Base-by-base conservation (phyloP, 2,797 vertebrate genomes). In the Falco columbarius region DNA sequence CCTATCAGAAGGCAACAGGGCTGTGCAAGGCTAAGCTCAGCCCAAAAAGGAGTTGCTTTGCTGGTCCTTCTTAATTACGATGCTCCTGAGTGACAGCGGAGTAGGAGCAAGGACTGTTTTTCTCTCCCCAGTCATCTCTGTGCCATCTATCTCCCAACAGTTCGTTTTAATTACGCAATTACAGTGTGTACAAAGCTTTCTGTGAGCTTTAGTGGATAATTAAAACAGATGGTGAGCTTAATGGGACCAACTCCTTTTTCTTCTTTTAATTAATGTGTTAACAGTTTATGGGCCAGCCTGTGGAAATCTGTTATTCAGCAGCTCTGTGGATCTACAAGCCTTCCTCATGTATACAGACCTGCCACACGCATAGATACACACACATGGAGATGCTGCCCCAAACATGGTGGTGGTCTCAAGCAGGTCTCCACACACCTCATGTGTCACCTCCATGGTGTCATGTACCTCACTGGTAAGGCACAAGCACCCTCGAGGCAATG, bases 171-270 rank as follows among this genome's bases (percentile, higher is more conserved):
- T 97, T 96, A 86, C 24, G 90, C 88, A 96, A 86, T 96, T 96
- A 95, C 2, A 87, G 49, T 7, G 86, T 74, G 89, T 86, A 95
- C 93, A 70, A 91, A 96, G 93, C 95, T 89, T 93, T 79, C 87
- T 47, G 87, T 22, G 89, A 81, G 93, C 87, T 77, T 90, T 32
- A 72, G 82, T 40, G 93, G 80, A 4, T 95, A 83, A 96, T 95
- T 96, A 96, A 96, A 96, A 81, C 95, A 96, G 93, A 94, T 91
- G 95, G 89, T 32, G 91, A 95, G 65, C 81, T 96, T 95, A 86
- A 96, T 93, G 90, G 89, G 86, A 89, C 89, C 81, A 4, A 73
- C 70, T 90, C 89, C 89, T 93, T 81, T 75, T 89, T 94, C 95
- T 96, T 80, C 92, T 94, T 79, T 84, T 94, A 95, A 97, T 96